These are phyloP conservation scores for Tethea ocularis DNA, from an alignment of 2,888 invertebrate species.

Conservation along the genomic window DNA sequence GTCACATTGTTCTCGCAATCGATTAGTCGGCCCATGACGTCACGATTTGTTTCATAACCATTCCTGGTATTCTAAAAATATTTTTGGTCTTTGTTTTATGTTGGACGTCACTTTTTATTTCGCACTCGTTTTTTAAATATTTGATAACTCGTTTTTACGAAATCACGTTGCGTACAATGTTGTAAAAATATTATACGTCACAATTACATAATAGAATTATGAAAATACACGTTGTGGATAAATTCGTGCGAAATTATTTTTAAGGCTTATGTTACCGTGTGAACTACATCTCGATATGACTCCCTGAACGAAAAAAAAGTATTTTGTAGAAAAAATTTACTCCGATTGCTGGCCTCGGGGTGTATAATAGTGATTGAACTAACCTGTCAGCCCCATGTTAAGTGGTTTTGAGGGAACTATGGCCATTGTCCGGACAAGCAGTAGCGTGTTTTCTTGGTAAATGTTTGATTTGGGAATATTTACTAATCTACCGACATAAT, in stretches of 20 bases:
- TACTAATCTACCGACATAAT: constrained; percentile 67
- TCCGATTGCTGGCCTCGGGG: constrained; percentile 74
- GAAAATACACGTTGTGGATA: constrained; percentile 20
- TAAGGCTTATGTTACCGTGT: constrained; percentile 60
- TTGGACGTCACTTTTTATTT: not conserved
- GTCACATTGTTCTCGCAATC: constrained; percentile 79
- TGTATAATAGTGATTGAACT: constrained; percentile 81
- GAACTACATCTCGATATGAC: constrained; percentile 62
- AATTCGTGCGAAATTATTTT: constrained; percentile 45
- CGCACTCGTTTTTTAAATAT: not conserved
- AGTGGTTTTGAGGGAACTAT: constrained; percentile 78
- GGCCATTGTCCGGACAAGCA: constrained; percentile 74
- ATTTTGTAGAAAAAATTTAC: constrained; percentile 66
- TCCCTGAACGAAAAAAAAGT: constrained; percentile 64
- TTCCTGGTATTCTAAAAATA: constrained; percentile 28
- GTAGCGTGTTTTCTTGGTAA: constrained; percentile 81
- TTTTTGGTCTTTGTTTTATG: constrained; percentile 12
- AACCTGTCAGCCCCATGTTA: constrained; percentile 84
- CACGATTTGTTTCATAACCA: constrained; percentile 58
- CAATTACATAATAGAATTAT: not conserved
- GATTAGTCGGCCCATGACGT: constrained; percentile 75
- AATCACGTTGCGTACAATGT: constrained; percentile 23
- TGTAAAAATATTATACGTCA: constrained; percentile 13
- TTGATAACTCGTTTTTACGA: constrained; percentile 18
- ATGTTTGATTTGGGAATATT: constrained; percentile 79